Conservation (phyloP, 2,888 invertebrate genomes). For the Drosophila subsilvestris region DNA sequence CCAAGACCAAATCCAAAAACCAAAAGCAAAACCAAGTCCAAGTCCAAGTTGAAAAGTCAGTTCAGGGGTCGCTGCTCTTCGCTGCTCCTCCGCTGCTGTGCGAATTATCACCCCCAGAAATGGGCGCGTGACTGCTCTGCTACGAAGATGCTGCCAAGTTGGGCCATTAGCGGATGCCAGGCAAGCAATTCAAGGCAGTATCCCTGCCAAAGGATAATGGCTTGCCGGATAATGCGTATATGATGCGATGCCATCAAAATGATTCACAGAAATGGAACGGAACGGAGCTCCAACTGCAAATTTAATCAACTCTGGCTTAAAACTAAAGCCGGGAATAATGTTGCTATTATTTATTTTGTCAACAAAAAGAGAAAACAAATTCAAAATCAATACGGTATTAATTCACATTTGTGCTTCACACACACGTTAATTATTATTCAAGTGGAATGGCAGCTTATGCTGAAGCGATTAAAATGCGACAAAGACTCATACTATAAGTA, state of each 20-base stretch:
- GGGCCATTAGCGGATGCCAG: conserved; percentile 52
- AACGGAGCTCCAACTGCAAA: too few species aligned
- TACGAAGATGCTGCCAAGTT: conserved; percentile 51
- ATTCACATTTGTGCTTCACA: background rate
- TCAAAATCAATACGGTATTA: background rate
- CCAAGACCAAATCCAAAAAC: conserved; percentile 14
- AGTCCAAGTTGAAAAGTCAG: conserved; percentile 49
- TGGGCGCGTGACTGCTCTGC: conserved; percentile 64
- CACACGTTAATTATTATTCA: background rate
- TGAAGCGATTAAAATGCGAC: background rate
- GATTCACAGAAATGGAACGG: too few species aligned
- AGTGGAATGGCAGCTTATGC: background rate
- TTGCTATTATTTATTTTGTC: too few species aligned
- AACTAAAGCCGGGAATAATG: background rate
- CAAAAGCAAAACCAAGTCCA: conserved; percentile 13
- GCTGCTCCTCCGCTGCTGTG: conserved; percentile 1
- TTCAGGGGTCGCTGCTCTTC: conserved; percentile 38
- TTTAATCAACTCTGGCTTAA: background rate
- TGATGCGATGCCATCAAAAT: background rate
- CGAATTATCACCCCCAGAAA: conserved; percentile 36
- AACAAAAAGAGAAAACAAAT: background rate
- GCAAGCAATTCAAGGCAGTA: conserved; percentile 5
- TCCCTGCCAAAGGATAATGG: background rate
- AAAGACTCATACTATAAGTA: background rate
- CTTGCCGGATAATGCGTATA: background rate